Base-by-base conservation (phyloP, 2,113 vertebrate genomes). In the Tupaia tana region DNA sequence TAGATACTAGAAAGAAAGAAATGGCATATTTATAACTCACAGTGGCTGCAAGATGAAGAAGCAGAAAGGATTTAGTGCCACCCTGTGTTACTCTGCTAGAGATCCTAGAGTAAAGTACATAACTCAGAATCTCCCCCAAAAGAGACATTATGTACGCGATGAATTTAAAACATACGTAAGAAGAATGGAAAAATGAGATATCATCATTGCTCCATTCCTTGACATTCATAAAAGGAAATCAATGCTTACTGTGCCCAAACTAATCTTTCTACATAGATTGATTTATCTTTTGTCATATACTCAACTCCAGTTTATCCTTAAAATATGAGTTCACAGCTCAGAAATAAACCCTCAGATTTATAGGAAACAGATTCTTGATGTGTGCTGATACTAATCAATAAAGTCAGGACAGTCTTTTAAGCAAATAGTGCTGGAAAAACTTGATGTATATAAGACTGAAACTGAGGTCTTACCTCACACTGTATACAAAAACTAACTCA, bases 201-300 rank as follows among this genome's bases (percentile, higher is more conserved):
- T 24, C 43, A 43, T 22, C 64, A 34, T 1, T 54, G 63, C 43
- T 61, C 20, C 4, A 8, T 83, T 86, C 70, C 34, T 92, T 27
- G 31, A 61, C 31, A 31, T n/a, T 59, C 58, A 4, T 66, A 34
- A 34, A 79, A 80, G 24, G 66, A 94, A 87, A 34, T 67, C 67
- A 77, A 24, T 63, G 22, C 54, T 69, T 29, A 71, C 14, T 54
- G 54, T 89, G 61, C 58, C 80, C 63, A 91, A 63, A 71, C 31
- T 86, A 74, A 75, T 86, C 11, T 31, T 63, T 91, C 61, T 58
- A 14, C 63, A 71, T 67, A 61, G 79, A 88, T 27, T 34, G 69
- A 24, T 20, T 71, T 87, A 9, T 87, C 54, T 83, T 94, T 93
- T 91, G 82, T 88, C 61, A 86, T 73, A 43, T 67, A 91, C 59